These are phyloP conservation scores for Tiliacea aurago DNA, from an alignment of 2,888 invertebrate genomes.

Conservation along the genomic window DNA sequence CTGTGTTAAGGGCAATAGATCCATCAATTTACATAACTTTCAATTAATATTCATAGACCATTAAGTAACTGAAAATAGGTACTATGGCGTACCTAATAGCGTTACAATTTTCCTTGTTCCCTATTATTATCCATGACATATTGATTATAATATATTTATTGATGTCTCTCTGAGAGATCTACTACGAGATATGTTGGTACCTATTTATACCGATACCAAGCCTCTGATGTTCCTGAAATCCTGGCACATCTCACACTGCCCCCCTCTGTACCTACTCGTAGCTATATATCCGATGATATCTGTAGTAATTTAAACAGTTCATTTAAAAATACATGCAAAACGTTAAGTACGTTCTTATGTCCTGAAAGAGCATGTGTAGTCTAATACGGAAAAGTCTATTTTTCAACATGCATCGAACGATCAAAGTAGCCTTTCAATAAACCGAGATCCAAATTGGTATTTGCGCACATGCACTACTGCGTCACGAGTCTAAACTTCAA, in stretches of 20 bases:
- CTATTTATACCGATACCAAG: not conserved
- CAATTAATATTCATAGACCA: constrained; percentile 23
- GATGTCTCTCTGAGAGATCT: not conserved
- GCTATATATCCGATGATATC: not conserved
- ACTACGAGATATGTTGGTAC: not conserved
- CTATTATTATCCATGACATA: not conserved
- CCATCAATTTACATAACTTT: constrained; percentile 9
- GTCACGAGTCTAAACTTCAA: not conserved
- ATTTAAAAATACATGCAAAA: not conserved
- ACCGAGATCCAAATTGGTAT: not conserved
- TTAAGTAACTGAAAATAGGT: not conserved
- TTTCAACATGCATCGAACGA: not conserved
- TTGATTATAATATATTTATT: not conserved
- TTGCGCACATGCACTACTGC: not conserved
- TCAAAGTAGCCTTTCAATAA: not conserved
- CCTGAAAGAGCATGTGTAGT: too few relatives aligned
- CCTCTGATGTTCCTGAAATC: not conserved
- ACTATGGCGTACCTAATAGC: constrained; percentile 5
- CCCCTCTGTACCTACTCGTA: not conserved
- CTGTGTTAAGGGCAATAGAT: constrained; percentile 29
- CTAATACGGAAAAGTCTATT: not conserved
- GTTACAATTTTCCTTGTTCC: constrained; percentile 15
- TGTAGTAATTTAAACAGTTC: too few relatives aligned
- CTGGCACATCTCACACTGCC: not conserved
- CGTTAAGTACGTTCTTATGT: too few relatives aligned